Percentiles rank a stretch among this genome's conserved stretches.
These are phyloP conservation scores for Hylyphantes graminicola DNA, from an alignment of 1,140 invertebrate genomes.

Conservation along the genomic window DNA sequence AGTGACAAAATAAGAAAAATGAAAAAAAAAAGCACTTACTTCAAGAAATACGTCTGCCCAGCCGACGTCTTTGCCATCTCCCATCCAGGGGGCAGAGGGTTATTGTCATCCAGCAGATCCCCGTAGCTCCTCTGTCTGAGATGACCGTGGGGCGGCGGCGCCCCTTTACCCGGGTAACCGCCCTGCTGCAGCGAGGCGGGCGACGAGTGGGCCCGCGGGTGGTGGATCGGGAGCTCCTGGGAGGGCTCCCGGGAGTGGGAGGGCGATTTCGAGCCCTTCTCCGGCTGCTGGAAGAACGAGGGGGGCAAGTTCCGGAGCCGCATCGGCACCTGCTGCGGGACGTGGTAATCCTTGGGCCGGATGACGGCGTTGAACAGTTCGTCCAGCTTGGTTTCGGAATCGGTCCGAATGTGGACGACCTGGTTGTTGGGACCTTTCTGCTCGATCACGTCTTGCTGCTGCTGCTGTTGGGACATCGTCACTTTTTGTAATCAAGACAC, in stretches of 20 bases:
- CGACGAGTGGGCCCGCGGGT: slow-evolving; percentile 94
- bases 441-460: slow-evolving; percentile 50
- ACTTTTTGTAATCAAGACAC: neutral
- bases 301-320: slow-evolving; percentile 95
- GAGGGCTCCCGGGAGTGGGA: slow-evolving; percentile 83
- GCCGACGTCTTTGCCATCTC: slow-evolving; percentile 90
- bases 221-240: slow-evolving; percentile 70
- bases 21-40: slow-evolving; percentile 67
- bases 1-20: too few relatives aligned
- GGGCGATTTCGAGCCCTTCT: slow-evolving; percentile 86
- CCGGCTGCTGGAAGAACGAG: slow-evolving; percentile 96
- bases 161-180: slow-evolving; percentile 3
- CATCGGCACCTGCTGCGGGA: slow-evolving; percentile 82
- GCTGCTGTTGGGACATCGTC: slow-evolving; percentile 51
- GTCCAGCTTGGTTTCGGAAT: slow-evolving; percentile 75
- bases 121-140: slow-evolving; percentile 91
- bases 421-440: slow-evolving; percentile 50
- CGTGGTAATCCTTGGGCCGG: slow-evolving; percentile 85
- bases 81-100: slow-evolving; percentile 89
- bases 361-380: slow-evolving; percentile 93
- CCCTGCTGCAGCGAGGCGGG: slow-evolving; percentile 90
- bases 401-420: slow-evolving; percentile 55
- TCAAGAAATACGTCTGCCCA: slow-evolving; percentile 97
- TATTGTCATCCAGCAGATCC: slow-evolving; percentile 69
- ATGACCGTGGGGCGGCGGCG: slow-evolving; percentile 71